These are phyloP conservation scores for Hemibagrus guttatus DNA, from an alignment of 2,797 vertebrate genomes.

Conservation along the genomic window DNA sequence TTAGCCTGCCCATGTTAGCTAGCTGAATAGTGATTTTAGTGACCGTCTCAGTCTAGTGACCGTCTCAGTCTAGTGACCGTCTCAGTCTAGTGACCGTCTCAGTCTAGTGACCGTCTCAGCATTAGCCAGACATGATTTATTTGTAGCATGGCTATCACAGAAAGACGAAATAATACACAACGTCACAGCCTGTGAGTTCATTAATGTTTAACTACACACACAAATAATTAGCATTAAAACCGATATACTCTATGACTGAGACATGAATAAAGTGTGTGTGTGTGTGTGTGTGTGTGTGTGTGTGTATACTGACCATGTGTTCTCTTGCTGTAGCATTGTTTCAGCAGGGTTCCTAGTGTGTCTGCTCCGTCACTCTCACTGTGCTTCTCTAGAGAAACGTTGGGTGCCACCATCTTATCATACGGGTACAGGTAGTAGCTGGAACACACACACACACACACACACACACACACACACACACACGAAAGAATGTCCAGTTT, in stretches of 20 bases:
- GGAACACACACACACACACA: constrained; percentile 36
- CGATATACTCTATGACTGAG: not conserved
- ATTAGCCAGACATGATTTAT: no score
- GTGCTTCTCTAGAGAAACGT: constrained; percentile 83
- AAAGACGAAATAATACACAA: no score
- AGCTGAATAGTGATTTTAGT: no score
- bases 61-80: no score
- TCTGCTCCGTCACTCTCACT: constrained; percentile 72
- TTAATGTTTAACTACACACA: no score
- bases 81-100: no score
- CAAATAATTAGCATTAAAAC: not conserved
- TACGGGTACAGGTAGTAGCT: constrained; percentile 97
- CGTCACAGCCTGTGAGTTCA: no score
- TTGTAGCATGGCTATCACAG: no score
- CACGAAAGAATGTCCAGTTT: not conserved
- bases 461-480: constrained; percentile 1
- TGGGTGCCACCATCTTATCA: constrained; percentile 96
- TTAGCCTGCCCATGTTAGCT: not conserved
- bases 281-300: constrained; percentile 6
- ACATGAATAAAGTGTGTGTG: not conserved
- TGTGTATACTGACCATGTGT: constrained; percentile 66
- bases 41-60: no score
- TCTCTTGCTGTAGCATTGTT: constrained; percentile 74
- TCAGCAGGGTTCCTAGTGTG: constrained; percentile 74
- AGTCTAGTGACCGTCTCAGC: no score